Percentiles rank a stretch among this genome's conserved stretches.
These are phyloP conservation scores for Mycetomoellerius zeteki DNA, from an alignment of 1,140 invertebrate species.

Conservation along the genomic window DNA sequence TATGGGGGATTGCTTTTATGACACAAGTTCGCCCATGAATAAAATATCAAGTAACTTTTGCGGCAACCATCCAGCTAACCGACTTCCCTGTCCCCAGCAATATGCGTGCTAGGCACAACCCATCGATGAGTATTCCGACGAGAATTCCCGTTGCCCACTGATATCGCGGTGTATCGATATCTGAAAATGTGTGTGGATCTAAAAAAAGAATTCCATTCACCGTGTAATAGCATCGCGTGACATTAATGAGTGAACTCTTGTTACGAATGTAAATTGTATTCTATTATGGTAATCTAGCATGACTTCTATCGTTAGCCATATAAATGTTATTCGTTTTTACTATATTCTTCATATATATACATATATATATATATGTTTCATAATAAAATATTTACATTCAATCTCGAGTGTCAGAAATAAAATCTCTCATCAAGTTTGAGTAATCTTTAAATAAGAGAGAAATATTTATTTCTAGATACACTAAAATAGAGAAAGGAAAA, in stretches of 20 bases:
- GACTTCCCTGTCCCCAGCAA: constrained; percentile 49
- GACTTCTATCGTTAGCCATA: not conserved
- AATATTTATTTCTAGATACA: not conserved
- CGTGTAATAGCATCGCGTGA: constrained; percentile 17
- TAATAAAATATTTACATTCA: not conserved
- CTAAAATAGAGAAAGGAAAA: no score
- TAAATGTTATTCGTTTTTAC: constrained; percentile 2
- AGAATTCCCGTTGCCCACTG: not conserved
- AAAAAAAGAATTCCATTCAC: constrained; percentile 5
- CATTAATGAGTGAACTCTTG: not conserved
- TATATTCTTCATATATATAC: not conserved
- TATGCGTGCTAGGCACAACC: constrained; percentile 37
- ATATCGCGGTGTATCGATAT: constrained; percentile 10
- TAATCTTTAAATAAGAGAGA: not conserved
- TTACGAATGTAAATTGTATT: not conserved
- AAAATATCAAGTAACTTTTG: constrained; percentile 79
- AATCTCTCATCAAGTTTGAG: not conserved
- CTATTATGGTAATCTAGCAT: constrained; percentile 25
- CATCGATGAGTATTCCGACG: constrained; percentile 24
- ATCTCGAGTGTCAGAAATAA: not conserved
- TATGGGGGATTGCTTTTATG: constrained; percentile 77
- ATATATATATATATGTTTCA: not conserved
- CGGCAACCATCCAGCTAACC: constrained; percentile 46
- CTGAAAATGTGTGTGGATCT: not conserved
- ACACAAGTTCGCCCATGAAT: constrained; percentile 81